phyloP scores from a whole-genome alignment of 2,797 vertebrate genomes.

The Podargus strigoides region DNA sequence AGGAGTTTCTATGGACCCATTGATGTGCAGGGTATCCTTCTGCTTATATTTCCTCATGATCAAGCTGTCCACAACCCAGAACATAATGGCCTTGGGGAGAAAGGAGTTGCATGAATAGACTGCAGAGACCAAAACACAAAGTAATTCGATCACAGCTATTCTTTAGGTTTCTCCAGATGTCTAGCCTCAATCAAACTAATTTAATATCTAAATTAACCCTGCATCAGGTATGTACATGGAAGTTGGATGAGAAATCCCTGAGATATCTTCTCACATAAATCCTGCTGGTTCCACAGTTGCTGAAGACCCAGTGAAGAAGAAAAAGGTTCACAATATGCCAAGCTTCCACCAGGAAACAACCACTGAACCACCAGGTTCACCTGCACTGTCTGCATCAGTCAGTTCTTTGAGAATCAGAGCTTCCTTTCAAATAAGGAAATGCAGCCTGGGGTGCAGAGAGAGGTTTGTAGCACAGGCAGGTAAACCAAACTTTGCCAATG shows the following conservation, averaged over 20 bases:
- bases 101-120: not conserved
- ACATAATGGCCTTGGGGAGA: constrained; percentile 77
- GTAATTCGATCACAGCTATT: not conserved
- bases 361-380: not conserved
- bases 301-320: not conserved
- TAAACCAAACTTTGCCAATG: not conserved
- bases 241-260: not conserved
- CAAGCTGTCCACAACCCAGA: constrained; percentile 85
- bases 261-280: not conserved
- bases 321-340: rapidly evolving
- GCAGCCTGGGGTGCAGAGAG: not conserved
- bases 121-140: not conserved
- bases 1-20: constrained; percentile 49
- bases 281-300: not conserved
- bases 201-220: not conserved
- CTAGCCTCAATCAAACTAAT: not conserved
- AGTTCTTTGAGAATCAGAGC: not conserved
- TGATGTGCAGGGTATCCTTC: constrained; percentile 59
- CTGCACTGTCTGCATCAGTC: not conserved
- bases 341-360: not conserved
- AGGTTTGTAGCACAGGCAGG: not conserved
- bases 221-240: not conserved
- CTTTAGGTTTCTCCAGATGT: not conserved
- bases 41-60: constrained; percentile 82
- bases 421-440: not conserved